A percentile compares a stretch with the other conserved stretches of the same genome.
Conservation (phyloP, 2,797 vertebrate species). For the Gambusia yucatana region DNA sequence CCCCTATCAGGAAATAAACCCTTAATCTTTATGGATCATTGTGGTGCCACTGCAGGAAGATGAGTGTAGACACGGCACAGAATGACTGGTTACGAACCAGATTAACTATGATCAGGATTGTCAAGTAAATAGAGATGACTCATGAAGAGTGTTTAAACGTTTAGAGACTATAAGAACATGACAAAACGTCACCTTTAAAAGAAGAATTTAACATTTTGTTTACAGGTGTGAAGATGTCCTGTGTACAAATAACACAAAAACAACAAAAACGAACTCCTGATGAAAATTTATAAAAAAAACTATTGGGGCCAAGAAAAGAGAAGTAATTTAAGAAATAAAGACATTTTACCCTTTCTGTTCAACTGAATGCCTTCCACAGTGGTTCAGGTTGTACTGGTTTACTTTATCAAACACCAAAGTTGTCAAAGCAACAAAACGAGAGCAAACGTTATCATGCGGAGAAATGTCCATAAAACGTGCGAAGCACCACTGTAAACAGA, state of each 20-base stretch:
- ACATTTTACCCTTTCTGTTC: not conserved
- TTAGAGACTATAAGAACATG: constrained; percentile 1
- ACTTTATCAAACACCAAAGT: constrained; percentile 15
- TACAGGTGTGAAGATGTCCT: not conserved
- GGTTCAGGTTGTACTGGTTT: constrained; percentile 21
- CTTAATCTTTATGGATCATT: constrained; percentile 66
- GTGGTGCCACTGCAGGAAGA: constrained; percentile 26
- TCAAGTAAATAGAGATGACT: constrained; percentile 25
- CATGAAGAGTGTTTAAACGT: not conserved
- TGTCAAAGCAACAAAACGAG: not conserved
- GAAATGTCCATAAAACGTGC: not conserved
- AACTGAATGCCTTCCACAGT: not conserved
- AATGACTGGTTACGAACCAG: constrained; percentile 44
- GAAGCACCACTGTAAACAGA: not conserved
- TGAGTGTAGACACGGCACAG: constrained; percentile 12
- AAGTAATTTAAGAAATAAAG: not conserved
- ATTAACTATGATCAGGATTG: constrained; percentile 40
- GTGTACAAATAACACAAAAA: not conserved
- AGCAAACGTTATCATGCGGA: constrained; percentile 1
- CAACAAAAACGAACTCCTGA: not conserved
- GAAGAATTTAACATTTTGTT: not conserved
- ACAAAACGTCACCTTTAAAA: not conserved
- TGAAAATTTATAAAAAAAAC: not conserved
- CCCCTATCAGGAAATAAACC: constrained; percentile 39
- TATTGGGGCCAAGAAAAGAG: not conserved